These are phyloP conservation scores for Daphoenositta chrysoptera DNA, from an alignment of 2,113 vertebrate genomes.

Conservation along the genomic window DNA sequence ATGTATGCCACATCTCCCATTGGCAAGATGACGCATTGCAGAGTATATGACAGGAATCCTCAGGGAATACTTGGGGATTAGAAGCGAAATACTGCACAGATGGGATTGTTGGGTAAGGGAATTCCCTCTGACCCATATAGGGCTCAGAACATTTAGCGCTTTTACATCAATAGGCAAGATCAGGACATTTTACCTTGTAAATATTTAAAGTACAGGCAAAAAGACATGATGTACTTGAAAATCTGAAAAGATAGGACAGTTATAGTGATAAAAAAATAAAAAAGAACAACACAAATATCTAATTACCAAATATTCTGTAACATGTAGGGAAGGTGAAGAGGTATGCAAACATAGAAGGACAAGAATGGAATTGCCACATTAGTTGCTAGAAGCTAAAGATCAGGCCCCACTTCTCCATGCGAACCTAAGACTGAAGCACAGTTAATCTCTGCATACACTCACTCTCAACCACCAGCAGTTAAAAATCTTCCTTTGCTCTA, in stretches of 20 bases:
- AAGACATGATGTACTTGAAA: slow-evolving; percentile 15
- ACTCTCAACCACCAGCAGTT: not conserved
- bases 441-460: not conserved
- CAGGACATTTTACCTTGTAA: slow-evolving; percentile 41
- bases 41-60: slow-evolving; percentile 56
- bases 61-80: slow-evolving; percentile 65
- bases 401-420: not conserved
- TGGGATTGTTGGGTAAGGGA: slow-evolving; percentile 60
- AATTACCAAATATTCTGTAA: not conserved
- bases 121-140: slow-evolving; percentile 66
- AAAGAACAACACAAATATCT: not conserved
- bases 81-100: slow-evolving; percentile 76
- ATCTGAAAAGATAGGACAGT: not conserved
- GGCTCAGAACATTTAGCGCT: slow-evolving; percentile 60
- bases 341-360: not conserved
- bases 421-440: not conserved
- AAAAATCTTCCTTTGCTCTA: not conserved
- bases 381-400: not conserved
- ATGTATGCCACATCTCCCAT: not conserved
- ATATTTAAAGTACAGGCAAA: slow-evolving; percentile 1
- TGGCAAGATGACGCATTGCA: slow-evolving; percentile 44
- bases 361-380: not conserved
- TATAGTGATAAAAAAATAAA: not conserved
- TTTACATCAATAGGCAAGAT: slow-evolving; percentile 39
- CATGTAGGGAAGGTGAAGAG: not conserved